phyloP scores from a whole-genome alignment of 1,140 invertebrate species.

The Chironomus tepperi region DNA sequence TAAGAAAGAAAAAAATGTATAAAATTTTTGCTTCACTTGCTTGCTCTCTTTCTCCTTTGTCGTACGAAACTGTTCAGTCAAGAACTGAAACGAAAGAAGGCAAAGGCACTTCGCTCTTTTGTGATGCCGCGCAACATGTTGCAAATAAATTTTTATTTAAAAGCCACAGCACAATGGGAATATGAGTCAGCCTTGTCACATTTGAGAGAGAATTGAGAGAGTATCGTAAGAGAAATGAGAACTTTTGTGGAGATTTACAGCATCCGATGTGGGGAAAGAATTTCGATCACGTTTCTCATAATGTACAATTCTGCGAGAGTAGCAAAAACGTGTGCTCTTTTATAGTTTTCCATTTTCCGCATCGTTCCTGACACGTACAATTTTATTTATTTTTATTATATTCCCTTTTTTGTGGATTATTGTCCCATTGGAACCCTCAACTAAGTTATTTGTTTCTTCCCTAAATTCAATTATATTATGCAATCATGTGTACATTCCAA shows the following conservation, averaged over 20 bases:
- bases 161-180: neutral
- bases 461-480: neutral
- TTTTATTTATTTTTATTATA: neutral
- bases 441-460: no score
- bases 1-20: neutral
- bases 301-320: neutral
- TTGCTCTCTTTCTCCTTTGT: neutral
- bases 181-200: no score
- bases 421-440: neutral
- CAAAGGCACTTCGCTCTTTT: neutral
- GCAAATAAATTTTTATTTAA: constrained; percentile 15
- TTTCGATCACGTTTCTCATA: neutral
- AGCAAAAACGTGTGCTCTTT: neutral
- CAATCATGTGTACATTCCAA: neutral
- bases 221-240: neutral
- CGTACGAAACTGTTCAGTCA: neutral
- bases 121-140: constrained; percentile 20
- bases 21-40: neutral
- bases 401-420: neutral
- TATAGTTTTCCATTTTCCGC: neutral
- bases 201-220: neutral
- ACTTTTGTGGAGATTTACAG: no score
- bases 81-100: no score
- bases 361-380: neutral
- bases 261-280: neutral